A percentile compares a stretch with the other conserved stretches of the same genome.
These are phyloP conservation scores for Acrossocheilus wenchowensis DNA, from an alignment of 2,797 vertebrate species.

Conservation along the genomic window DNA sequence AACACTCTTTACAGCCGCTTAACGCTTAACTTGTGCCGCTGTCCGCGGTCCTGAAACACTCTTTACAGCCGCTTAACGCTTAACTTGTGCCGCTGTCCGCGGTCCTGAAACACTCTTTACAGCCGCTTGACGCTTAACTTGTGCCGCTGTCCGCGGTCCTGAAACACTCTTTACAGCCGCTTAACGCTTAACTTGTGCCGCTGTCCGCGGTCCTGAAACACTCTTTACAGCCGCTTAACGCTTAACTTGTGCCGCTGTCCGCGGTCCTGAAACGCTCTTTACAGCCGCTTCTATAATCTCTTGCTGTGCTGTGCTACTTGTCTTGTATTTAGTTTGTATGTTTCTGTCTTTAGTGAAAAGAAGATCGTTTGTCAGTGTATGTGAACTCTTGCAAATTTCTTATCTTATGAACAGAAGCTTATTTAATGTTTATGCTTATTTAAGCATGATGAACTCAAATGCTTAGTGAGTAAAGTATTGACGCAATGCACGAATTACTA, in stretches of 20 bases:
- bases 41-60: conserved; percentile 58
- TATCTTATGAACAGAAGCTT: neutral
- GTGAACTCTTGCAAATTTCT: neutral
- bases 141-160: conserved; percentile 58
- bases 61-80: neutral
- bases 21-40: neutral
- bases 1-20: neutral
- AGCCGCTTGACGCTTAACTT: neutral
- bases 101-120: conserved; percentile 47
- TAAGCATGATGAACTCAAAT: neutral
- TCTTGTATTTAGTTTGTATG: neutral
- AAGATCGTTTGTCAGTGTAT: neutral
- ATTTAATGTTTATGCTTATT: no score
- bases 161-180: conserved; percentile 28
- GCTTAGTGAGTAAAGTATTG: no score
- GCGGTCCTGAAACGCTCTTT: no score
- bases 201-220: no score
- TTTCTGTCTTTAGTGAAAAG: neutral
- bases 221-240: no score
- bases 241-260: no score
- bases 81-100: conserved; percentile 47
- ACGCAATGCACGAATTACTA: neutral
- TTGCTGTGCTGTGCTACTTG: neutral
- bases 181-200: no score
- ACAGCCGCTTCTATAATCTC: neutral